phyloP scores from a whole-genome alignment of 1,140 invertebrate genomes.

The Megalonaias nervosa region DNA sequence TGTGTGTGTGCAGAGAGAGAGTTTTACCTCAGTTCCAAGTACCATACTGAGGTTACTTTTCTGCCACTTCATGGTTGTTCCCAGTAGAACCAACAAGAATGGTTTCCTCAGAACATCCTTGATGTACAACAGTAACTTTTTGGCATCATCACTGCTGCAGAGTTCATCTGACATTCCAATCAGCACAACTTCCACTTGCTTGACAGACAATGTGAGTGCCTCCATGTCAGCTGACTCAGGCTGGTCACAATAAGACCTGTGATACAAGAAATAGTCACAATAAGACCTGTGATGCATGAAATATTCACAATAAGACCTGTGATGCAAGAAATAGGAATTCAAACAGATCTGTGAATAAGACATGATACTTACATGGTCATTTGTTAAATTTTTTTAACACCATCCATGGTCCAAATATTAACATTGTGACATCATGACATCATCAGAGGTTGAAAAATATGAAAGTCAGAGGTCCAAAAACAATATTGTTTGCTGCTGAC shows the following conservation, averaged over 20 bases:
- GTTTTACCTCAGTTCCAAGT: constrained; percentile 41
- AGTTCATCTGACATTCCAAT: constrained; percentile 66
- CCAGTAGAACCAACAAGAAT: constrained; percentile 56
- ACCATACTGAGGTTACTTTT: constrained; percentile 48
- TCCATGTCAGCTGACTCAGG: constrained; percentile 55
- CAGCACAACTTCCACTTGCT: constrained; percentile 57
- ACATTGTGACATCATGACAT: too few species aligned
- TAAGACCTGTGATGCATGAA: too few species aligned
- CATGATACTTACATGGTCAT: too few species aligned
- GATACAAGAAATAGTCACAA: neutral
- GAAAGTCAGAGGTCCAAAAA: too few species aligned
- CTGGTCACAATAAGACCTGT: constrained; percentile 57
- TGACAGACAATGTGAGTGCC: constrained; percentile 55
- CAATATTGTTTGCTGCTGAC: too few species aligned
- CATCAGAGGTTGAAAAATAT: too few species aligned
- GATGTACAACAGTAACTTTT: constrained; percentile 54
- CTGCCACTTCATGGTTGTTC: constrained; percentile 57
- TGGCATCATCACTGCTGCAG: constrained; percentile 45
- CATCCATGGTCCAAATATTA: too few species aligned
- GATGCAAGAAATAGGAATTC: too few species aligned
- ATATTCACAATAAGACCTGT: too few species aligned
- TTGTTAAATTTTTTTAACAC: too few species aligned
- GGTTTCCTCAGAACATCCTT: constrained; percentile 62
- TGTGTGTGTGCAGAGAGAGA: too few species aligned
- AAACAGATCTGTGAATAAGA: too few species aligned